Percentiles rank a stretch among this genome's conserved stretches.
Conservation (phyloP, 37 sponge, comb jelly and placozoan species). For the Spongilla lacustris region DNA sequence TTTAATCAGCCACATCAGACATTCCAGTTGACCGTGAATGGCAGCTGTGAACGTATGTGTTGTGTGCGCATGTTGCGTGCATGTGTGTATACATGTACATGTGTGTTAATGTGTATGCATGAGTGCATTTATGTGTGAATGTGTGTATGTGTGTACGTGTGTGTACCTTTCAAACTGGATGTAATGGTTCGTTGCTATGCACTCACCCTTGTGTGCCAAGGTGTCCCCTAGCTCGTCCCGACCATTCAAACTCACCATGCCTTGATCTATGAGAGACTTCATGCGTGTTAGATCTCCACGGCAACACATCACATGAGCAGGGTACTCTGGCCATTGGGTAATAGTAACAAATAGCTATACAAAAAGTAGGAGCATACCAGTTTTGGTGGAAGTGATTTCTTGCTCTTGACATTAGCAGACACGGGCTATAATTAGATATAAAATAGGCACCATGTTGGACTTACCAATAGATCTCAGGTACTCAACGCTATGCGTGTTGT, state of each 20-base stretch:
- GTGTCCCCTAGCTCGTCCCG: conserved; percentile 59
- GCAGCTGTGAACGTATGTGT: conserved; percentile 53
- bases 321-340: conserved; percentile 48
- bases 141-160: neutral
- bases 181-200: neutral
- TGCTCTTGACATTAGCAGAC: neutral
- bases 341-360: neutral
- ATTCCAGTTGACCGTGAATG: conserved; percentile 69
- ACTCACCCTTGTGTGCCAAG: conserved; percentile 82
- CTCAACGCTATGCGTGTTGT: conserved; percentile 70
- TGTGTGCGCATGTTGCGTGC: neutral
- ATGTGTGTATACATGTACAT: neutral
- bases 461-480: conserved; percentile 43
- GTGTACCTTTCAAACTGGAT: neutral
- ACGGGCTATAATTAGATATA: neutral
- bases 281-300: conserved; percentile 70
- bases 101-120: neutral
- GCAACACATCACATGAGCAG: conserved; percentile 68
- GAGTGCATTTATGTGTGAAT: neutral
- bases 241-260: conserved; percentile 66
- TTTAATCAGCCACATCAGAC: conserved; percentile 81
- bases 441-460: neutral
- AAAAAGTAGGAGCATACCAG: neutral
- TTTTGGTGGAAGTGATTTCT: neutral
- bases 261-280: conserved; percentile 61